Conservation (phyloP, 2,888 invertebrate genomes). For the Leptura quadrifasciata region DNA sequence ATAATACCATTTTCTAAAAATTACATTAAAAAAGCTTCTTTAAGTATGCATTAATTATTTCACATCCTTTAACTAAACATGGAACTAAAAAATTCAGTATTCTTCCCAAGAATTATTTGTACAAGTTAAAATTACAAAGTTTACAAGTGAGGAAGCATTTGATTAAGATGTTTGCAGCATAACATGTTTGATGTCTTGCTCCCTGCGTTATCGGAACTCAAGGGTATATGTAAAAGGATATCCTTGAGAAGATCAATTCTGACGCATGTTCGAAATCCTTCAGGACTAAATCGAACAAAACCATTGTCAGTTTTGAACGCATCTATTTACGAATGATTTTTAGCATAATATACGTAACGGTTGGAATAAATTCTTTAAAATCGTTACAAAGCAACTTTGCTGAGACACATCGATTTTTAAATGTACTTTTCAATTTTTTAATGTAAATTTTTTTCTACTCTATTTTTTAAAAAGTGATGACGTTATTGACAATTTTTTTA, state of each 20-base stretch:
- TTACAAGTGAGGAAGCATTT: neutral
- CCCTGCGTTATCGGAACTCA: neutral
- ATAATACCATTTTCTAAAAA: too few species aligned
- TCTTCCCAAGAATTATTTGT: neutral
- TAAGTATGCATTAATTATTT: too few species aligned
- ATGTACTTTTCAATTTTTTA: too few species aligned
- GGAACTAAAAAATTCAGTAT: neutral
- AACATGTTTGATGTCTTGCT: neutral
- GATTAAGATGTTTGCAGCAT: neutral
- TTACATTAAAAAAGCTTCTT: too few species aligned
- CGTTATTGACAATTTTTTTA: too few species aligned
- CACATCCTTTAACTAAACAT: too few species aligned
- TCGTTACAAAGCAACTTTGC: neutral
- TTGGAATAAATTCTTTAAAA: too few species aligned
- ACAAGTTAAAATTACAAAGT: neutral
- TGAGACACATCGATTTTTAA: neutral
- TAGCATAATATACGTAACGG: too few species aligned
- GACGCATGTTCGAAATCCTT: slow-evolving; percentile 7
- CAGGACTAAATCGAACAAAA: neutral
- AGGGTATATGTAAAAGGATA: neutral
- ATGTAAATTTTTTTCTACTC: too few species aligned
- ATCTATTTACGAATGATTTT: neutral
- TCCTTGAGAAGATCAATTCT: slow-evolving; percentile 4
- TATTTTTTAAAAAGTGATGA: too few species aligned
- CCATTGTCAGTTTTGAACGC: neutral